Base-by-base conservation (phyloP, 1,140 invertebrate species). In the Sarcophaga peregrina region DNA sequence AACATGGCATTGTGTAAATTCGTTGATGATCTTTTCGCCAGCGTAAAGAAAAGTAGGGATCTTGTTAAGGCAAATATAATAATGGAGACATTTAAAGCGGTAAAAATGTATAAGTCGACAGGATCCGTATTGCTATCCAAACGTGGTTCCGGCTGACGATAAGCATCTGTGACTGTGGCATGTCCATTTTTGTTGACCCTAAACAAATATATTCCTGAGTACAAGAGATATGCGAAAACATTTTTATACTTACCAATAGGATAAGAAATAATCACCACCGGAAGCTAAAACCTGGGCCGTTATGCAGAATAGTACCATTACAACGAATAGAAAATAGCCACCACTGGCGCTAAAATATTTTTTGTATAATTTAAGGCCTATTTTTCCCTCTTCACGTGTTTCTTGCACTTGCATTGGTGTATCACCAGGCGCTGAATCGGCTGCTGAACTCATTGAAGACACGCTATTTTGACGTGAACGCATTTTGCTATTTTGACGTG, bases 1-100 rank as follows among this genome's bases (percentile, higher is more conserved):
- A 97, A 97, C 96, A 98, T 97, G 17, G 90, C 91, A 85, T 95
- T 94, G 87, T 97, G 96, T 3, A 97, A 90, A 47, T 91, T 93
- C 0, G 93, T 93, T 0, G 96, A 96, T 3, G 95, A 93, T 68
- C 92, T 92, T 92, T 96, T 94, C 75, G 94, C 94, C 78, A 95
- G 88, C 47, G 90, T 88, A 84, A 95, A 95, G 91, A 96, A 97
- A 83, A 93, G 90, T 86, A 93, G 91, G 81, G 92, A 93, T 78
- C 92, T 92, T 13, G 91, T 84, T 37, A 94, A 85, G 0, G 93
- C 93, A 48, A 94, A 87, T 11, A 92, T 85, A 8, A 95, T 92
- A 5, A 94, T 92, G 6, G 91, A 90, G 1, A 93, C 85, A 48
- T 93, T 93, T 81, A 96, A 92, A 1, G 86, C 93, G 84, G 93